phyloP scores from a whole-genome alignment of 1,140 invertebrate species.

The Pseudomyrmex sp. region DNA sequence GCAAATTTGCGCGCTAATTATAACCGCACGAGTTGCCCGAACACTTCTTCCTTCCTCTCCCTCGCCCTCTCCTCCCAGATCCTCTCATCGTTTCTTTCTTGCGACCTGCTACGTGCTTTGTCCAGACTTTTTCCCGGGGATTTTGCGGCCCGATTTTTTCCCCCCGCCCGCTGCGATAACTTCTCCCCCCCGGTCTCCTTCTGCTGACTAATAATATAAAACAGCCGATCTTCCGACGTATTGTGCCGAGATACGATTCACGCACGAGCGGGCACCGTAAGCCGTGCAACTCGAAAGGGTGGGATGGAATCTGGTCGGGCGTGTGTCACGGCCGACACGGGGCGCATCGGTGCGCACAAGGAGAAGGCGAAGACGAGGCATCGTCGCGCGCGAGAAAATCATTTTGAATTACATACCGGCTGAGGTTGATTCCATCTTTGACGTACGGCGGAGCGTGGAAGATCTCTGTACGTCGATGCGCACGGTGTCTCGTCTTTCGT shows the following conservation, averaged over 20 bases:
- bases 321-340: constrained; percentile 67
- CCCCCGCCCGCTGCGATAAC: constrained; percentile 25
- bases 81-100: background rate
- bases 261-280: constrained; percentile 73
- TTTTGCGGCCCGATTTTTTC: background rate
- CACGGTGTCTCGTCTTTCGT: background rate
- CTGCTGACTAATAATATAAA: constrained; percentile 73
- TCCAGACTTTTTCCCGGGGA: constrained; percentile 18
- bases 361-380: background rate
- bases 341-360: constrained; percentile 14
- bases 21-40: constrained; percentile 37
- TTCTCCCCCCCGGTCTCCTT: constrained; percentile 6
- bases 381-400: constrained; percentile 56
- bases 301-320: constrained; percentile 72
- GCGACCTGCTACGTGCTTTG: constrained; percentile 9
- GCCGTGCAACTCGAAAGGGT: constrained; percentile 44
- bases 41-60: background rate
- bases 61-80: background rate
- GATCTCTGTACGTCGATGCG: constrained; percentile 18
- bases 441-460: background rate
- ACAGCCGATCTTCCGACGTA: constrained; percentile 65
- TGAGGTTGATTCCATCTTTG: constrained; percentile 33
- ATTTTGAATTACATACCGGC: constrained; percentile 58
- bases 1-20: constrained; percentile 41
- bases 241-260: constrained; percentile 66